A percentile compares a stretch with the other conserved stretches of the same genome.
Evolutionary conservation across 2,113 vertebrate species (phyloP).

Genomic region (Sula dactylatra): DNA sequence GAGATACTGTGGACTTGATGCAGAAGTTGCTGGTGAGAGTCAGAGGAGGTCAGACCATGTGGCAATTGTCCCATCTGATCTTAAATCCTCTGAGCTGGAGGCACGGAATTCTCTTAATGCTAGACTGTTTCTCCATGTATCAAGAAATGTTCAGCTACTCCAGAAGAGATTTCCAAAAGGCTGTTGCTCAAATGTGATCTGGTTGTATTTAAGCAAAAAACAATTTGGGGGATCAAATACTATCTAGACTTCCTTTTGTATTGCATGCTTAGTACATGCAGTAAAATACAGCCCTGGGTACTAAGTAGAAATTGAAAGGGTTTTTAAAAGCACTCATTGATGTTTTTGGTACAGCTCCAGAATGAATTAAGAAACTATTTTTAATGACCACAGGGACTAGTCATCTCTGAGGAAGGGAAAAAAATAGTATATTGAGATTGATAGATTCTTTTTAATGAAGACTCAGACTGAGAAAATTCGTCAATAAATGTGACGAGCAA

Average conservation of each 20-base stretch:
- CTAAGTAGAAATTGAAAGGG: neutral
- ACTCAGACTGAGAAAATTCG: neutral
- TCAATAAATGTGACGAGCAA: neutral
- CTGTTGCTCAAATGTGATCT: neutral
- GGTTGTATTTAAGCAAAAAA: neutral
- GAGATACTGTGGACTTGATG: neutral
- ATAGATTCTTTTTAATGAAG: neutral
- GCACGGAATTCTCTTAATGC: neutral
- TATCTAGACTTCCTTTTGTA: neutral
- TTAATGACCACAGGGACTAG: neutral
- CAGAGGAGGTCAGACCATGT: neutral
- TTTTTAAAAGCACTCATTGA: neutral
- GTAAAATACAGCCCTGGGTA: neutral
- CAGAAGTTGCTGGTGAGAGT: neutral
- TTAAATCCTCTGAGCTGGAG: neutral
- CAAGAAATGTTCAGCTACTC: neutral
- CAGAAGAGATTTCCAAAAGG: neutral
- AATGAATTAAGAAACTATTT: neutral
- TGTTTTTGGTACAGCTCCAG: neutral
- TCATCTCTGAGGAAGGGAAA: neutral
- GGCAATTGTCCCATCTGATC: neutral
- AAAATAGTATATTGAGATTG: neutral
- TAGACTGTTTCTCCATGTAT: neutral
- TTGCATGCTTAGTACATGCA: neutral
- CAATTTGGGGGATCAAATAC: neutral